phyloP scores from a whole-genome alignment of 1,140 invertebrate genomes.

The Popillia japonica region DNA sequence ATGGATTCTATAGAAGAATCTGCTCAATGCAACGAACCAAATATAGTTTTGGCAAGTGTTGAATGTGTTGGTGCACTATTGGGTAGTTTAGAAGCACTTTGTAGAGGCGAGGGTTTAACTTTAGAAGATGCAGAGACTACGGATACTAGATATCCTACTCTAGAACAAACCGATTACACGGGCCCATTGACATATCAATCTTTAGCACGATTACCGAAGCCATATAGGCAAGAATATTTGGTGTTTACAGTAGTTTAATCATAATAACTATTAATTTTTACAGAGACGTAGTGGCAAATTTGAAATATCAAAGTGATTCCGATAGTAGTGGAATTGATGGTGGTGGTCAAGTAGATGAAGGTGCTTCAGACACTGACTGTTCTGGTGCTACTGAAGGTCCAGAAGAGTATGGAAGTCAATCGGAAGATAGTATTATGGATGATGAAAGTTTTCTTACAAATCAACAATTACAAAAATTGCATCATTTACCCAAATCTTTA shows the following conservation, averaged over 20 bases:
- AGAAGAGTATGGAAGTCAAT: constrained; percentile 65
- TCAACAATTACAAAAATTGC: constrained; percentile 65
- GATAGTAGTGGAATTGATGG: constrained; percentile 66
- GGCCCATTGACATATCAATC: constrained; percentile 85
- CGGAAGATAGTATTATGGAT: constrained; percentile 64
- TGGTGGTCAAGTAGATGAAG: constrained; percentile 65
- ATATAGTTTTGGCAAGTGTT: constrained; percentile 80
- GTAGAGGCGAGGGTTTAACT: constrained; percentile 72
- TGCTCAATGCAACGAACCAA: constrained; percentile 72
- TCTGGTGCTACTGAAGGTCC: constrained; percentile 79
- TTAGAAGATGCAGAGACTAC: constrained; percentile 70
- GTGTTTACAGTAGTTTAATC: constrained; percentile 25
- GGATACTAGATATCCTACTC: constrained; percentile 73
- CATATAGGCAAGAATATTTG: constrained; percentile 67
- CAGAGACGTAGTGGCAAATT: constrained; percentile 65
- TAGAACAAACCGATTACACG: constrained; percentile 84
- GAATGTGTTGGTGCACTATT: constrained; percentile 86
- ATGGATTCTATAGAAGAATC: constrained; percentile 92
- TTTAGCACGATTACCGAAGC: constrained; percentile 80
- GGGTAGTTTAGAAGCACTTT: constrained; percentile 82
- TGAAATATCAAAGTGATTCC: constrained; percentile 60
- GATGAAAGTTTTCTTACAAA: constrained; percentile 64
- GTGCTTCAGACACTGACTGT: constrained; percentile 67
- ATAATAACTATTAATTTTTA: constrained; percentile 9
- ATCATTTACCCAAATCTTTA: constrained; percentile 72